phyloP scores from a whole-genome alignment of 2,888 invertebrate species.

The Noctuana brunneofusca region DNA sequence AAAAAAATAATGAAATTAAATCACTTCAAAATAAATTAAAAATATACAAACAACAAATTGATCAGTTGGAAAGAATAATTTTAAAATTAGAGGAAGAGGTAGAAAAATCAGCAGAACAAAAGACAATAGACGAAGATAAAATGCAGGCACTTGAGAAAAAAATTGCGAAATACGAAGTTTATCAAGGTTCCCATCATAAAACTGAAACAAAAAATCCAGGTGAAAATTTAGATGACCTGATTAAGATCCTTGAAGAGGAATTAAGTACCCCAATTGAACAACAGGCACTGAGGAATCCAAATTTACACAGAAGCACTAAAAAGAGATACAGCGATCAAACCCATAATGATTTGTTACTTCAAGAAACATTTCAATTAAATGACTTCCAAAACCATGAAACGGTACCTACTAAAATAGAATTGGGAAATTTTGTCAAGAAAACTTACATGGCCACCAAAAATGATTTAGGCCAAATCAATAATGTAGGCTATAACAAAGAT shows the following conservation, averaged over 20 bases:
- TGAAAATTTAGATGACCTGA: slow-evolving; percentile 65
- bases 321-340: slow-evolving; percentile 37
- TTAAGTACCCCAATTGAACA: slow-evolving; percentile 53
- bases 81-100: slow-evolving; percentile 66
- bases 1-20: slow-evolving; percentile 66
- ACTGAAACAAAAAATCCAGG: slow-evolving; percentile 49
- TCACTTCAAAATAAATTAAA: slow-evolving; percentile 50
- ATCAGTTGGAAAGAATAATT: slow-evolving; percentile 68
- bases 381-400: slow-evolving; percentile 39
- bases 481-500: slow-evolving; percentile 56
- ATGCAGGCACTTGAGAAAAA: slow-evolving; percentile 56
- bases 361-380: slow-evolving; percentile 2
- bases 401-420: slow-evolving; percentile 52
- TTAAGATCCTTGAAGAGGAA: slow-evolving; percentile 72
- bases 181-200: slow-evolving; percentile 44
- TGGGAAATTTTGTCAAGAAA: slow-evolving; percentile 55
- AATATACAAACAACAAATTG: slow-evolving; percentile 47
- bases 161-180: slow-evolving; percentile 53
- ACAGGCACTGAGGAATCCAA: slow-evolving; percentile 29
- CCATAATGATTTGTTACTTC: neutral
- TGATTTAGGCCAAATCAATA: slow-evolving; percentile 50
- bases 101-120: slow-evolving; percentile 52
- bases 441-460: slow-evolving; percentile 47
- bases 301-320: slow-evolving; percentile 15
- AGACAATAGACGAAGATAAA: slow-evolving; percentile 59